Conservation (phyloP, 2,888 invertebrate genomes). For the Diploptera punctata region DNA sequence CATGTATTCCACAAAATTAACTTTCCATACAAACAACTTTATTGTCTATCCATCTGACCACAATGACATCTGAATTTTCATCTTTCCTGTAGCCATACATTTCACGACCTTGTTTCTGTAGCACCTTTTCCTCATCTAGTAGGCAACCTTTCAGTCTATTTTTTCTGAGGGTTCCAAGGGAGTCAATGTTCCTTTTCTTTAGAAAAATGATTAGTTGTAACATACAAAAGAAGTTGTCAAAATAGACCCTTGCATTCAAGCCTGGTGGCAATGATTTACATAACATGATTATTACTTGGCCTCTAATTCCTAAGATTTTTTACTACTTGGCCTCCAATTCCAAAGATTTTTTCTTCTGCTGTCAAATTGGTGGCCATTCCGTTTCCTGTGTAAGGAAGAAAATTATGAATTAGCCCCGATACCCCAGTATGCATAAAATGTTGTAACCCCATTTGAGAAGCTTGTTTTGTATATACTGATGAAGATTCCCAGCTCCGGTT, state of each 20-base stretch:
- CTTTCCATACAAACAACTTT: too few species aligned
- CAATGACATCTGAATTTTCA: not conserved
- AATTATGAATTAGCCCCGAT: not conserved
- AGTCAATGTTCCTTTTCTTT: not conserved
- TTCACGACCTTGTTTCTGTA: not conserved
- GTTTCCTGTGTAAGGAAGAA: conserved; percentile 6
- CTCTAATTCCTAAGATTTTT: not conserved
- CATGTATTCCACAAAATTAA: too few species aligned
- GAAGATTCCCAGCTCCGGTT: not conserved
- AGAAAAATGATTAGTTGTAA: not conserved
- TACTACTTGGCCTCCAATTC: not conserved
- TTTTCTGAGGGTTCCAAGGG: conserved; percentile 1
- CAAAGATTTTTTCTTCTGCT: not conserved
- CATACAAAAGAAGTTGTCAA: conserved; percentile 2
- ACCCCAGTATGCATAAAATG: not conserved
- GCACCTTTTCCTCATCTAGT: not conserved
- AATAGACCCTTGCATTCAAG: not conserved
- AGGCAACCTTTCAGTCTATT: not conserved
- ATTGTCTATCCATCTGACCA: too few species aligned
- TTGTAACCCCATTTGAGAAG: conserved; percentile 3
- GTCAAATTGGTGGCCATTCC: conserved; percentile 3
- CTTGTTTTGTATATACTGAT: not conserved
- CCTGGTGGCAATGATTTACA: not conserved
- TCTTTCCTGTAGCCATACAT: not conserved
- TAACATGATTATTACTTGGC: not conserved